Evolutionary conservation across 2,797 vertebrate genomes (phyloP), one percentile per base, ranked within the genome.

Genomic region (Pagetopsis macropterus): DNA sequence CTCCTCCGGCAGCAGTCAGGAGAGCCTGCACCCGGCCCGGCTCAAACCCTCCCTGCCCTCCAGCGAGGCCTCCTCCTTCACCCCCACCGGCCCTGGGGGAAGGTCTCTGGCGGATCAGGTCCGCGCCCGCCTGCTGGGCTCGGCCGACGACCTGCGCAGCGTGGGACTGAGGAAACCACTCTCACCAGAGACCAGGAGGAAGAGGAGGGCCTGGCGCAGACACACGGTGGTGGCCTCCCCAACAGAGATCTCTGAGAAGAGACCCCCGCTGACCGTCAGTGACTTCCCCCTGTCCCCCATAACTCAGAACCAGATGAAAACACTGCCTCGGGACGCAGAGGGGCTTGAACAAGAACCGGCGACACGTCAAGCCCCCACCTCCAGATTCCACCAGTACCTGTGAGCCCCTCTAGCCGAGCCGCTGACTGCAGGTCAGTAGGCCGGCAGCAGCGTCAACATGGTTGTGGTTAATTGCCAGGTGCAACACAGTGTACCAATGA

Each of bases 201-300:
- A 94, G 90, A 96, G 96, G 49, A 96, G 96, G 69, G 95, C 95
- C 50, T 98, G 97, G 97, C 95, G 98, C 23, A 92, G 97, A 21
- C 97, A 99, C 94, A 98, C 97, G 0, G 97, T 99, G 48, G 96
- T 98, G 86, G 95, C 96, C 41, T 96, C 96, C 41, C 96, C 95
- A 19, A 96, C 90, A 0, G 92, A 92, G 71, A 40, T 70, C 9
- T 70, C 72, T 5, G 91, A 86, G 9, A 94, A 87, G 33, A 88
- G 78, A 72, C 82, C 84, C 43, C 81, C 81, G 1, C 33, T 91
- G 56, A 65, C 67, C 6, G 41, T 84, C 70, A 75, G 5, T 0
- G 87, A 90, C 0, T 83, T 83, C 65, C 76, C 84, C 52, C 14
- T 81, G n/a, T 81, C 85, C 3, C 81, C 71, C 2, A 16, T 60